Percentiles rank a stretch among this genome's conserved stretches.
phyloP scores from a whole-genome alignment of 2,888 invertebrate genomes.

The Parnassius apollo region DNA sequence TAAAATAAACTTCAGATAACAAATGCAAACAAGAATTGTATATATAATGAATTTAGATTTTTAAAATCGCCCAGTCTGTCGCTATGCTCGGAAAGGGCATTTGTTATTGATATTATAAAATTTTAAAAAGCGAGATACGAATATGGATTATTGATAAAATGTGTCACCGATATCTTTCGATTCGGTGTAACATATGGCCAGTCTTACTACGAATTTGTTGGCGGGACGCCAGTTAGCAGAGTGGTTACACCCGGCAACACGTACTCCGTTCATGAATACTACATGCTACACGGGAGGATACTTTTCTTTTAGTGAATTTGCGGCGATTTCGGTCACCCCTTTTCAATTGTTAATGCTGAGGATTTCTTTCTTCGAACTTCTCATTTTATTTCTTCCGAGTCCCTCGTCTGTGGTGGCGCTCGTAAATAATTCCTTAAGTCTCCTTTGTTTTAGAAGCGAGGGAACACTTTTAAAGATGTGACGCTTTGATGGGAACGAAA shows the following conservation, averaged over 20 bases:
- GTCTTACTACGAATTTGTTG: constrained; percentile 55
- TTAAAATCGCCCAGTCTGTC: too few relatives aligned
- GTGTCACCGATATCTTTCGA: constrained; percentile 28
- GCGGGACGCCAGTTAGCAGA: constrained; percentile 56
- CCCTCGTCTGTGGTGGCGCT: constrained; percentile 6
- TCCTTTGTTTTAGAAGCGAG: constrained; percentile 8
- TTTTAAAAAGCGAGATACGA: neutral
- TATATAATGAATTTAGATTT: neutral
- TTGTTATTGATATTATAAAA: neutral
- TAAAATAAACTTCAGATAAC: neutral
- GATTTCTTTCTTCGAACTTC: constrained; percentile 17
- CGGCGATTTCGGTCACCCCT: constrained; percentile 33
- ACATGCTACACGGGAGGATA: constrained; percentile 37
- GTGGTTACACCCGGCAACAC: constrained; percentile 42
- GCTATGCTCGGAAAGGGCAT: too few relatives aligned
- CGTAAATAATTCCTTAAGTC: constrained; percentile 21
- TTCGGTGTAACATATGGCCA: constrained; percentile 44
- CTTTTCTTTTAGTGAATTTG: constrained; percentile 39
- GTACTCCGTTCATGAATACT: constrained; percentile 46
- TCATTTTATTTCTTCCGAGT: constrained; percentile 14
- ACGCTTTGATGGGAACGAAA: neutral
- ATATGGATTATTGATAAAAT: constrained; percentile 18
- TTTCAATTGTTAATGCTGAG: constrained; percentile 33
- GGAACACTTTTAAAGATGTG: constrained; percentile 1
- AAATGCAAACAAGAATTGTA: neutral